Evolutionary conservation across 2,113 vertebrate genomes (phyloP), one percentile per base, ranked within the genome.

Genomic region (Pseudopodoces humilis): DNA sequence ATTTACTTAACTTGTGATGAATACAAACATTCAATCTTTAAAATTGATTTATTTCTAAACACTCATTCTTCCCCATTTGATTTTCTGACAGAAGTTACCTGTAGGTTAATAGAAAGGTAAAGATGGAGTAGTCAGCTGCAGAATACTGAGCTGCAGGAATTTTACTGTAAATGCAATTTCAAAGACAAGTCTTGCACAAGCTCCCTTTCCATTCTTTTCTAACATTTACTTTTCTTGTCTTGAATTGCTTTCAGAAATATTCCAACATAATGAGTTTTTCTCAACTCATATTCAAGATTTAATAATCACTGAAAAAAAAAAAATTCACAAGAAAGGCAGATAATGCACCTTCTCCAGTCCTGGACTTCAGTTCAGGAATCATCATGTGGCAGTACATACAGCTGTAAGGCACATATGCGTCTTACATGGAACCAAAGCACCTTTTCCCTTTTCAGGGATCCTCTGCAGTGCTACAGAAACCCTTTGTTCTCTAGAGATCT

Each of bases 61-160:
- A 56, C 63, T 90, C 92, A 88, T 92, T 79, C 58, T 95, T 96
- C 94, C 85, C 63, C 95, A 80, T 97, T 98, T 96, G 96, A 97
- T 98, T 97, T 96, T 86, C 92, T 94, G 94, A 95, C 92, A 96
- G 96, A 97, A 97, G 96, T 96, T 97, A 97, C 94, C 93, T 88
- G 19, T 86, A 96, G 96, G 90, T 70, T 88, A 71, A 77, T 78
- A 96, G 95, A 96, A 97, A 97, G 97, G 95, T 78, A 95, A 94
- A 97, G 80, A 44, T 64, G 47, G 4, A 80, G 52, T 84, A 85
- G 50, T 88, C 67, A 97, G 83, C 49, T 75, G 78, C 91, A 94
- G 72, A 83, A 84, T 86, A 82, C 84, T 88, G 86, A 95, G 84
- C 68, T 84, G 72, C 87, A 70, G 44, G 67, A 90, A 62, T 96